Evolutionary conservation across 2,797 vertebrate genomes (phyloP).

Genomic region (Garrulus glandarius): DNA sequence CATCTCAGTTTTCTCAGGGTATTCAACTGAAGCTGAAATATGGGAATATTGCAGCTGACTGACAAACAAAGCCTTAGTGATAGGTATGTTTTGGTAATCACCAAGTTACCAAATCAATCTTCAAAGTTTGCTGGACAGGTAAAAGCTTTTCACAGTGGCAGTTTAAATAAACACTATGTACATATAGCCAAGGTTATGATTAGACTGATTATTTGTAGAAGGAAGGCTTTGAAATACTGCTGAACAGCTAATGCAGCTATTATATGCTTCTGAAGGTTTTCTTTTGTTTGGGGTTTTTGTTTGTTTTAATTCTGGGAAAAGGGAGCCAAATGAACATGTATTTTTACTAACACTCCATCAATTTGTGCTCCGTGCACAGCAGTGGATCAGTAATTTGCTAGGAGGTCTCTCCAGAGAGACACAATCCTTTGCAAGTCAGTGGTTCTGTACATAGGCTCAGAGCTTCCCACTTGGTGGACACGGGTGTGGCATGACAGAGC

Average conservation of each 20-base stretch:
- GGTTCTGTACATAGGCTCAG: background rate
- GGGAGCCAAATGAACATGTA: fast-evolving
- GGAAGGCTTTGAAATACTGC: background rate
- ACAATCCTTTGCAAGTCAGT: background rate
- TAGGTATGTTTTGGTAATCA: background rate
- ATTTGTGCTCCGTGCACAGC: background rate
- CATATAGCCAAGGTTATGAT: background rate
- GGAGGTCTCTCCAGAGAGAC: background rate
- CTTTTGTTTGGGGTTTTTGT: background rate
- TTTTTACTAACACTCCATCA: background rate
- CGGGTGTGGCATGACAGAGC: fast-evolving
- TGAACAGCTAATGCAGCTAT: background rate
- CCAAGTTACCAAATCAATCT: background rate
- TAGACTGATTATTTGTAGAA: background rate
- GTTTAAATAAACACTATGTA: background rate
- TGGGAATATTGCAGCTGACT: slow-evolving; percentile 18
- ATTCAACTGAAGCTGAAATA: background rate
- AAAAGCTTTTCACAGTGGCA: background rate
- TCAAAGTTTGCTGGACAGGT: background rate
- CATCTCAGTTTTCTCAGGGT: background rate
- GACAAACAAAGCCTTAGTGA: background rate
- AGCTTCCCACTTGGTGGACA: background rate
- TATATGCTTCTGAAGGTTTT: background rate
- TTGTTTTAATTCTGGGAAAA: background rate
- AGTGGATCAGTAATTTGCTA: background rate